Evolutionary conservation across 1,140 invertebrate genomes (phyloP).

Genomic region (Microplitis demolitor): DNA sequence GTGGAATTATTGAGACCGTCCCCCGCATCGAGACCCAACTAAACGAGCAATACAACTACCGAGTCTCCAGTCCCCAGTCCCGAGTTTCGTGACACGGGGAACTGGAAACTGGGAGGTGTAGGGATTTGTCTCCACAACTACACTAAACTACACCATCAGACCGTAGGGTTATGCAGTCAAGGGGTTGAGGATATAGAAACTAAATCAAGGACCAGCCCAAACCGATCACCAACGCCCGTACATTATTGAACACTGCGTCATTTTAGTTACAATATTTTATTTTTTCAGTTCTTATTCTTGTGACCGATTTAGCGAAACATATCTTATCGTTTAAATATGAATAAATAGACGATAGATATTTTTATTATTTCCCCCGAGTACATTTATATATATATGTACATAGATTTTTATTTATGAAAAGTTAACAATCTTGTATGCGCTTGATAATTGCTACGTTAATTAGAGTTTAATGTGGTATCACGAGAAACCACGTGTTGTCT

Average conservation of each 20-base stretch:
- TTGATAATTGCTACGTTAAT: not conserved
- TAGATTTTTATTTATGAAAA: too few relatives aligned
- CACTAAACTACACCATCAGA: too few relatives aligned
- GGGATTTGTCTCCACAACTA: too few relatives aligned
- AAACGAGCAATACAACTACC: too few relatives aligned
- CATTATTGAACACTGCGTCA: not conserved
- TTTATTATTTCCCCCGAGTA: not conserved
- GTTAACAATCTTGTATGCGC: not conserved
- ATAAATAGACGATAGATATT: too few relatives aligned
- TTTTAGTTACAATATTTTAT: not conserved
- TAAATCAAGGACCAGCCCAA: not conserved
- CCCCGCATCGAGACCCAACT: not conserved
- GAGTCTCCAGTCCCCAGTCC: too few relatives aligned
- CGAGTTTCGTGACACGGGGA: not conserved
- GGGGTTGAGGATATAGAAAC: not conserved
- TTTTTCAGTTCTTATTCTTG: too few relatives aligned
- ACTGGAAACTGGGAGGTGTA: not conserved
- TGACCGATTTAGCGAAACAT: too few relatives aligned
- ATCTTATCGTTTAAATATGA: not conserved
- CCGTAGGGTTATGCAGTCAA: not conserved
- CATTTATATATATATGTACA: too few relatives aligned
- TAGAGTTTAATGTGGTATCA: not conserved
- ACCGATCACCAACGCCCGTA: not conserved
- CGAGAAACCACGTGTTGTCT: not conserved
- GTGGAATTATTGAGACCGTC: slow-evolving; percentile 40